Conservation (phyloP, 1,140 invertebrate genomes). For the Anastrepha ludens region DNA sequence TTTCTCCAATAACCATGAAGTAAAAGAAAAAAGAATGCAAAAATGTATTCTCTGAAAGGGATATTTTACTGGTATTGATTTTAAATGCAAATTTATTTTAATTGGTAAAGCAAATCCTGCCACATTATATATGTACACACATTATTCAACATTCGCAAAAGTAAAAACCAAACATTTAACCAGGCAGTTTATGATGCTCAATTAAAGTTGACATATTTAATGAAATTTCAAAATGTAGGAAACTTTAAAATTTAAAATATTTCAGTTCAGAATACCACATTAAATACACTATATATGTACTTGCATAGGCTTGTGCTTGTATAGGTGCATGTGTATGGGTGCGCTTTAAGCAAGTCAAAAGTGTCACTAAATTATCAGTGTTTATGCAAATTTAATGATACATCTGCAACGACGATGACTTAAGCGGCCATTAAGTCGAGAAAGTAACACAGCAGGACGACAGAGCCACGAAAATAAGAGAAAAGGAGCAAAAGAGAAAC, state of each 20-base stretch:
- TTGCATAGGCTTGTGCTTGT: not conserved
- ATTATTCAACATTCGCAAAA: no score
- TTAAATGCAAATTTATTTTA: no score
- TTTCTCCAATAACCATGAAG: no score
- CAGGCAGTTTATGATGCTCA: not conserved
- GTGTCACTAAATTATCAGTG: slow-evolving; percentile 37
- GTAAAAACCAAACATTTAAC: not conserved
- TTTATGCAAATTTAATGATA: slow-evolving; percentile 48
- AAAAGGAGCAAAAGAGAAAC: not conserved
- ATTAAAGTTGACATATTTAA: not conserved
- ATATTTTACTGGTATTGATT: no score
- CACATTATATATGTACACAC: no score
- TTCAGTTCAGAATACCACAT: not conserved
- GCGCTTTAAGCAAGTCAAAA: slow-evolving; percentile 17
- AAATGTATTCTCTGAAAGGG: no score
- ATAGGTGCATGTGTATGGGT: not conserved
- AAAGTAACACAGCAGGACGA: not conserved
- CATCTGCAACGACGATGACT: not conserved
- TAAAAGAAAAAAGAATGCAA: no score
- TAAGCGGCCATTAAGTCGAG: slow-evolving; percentile 37
- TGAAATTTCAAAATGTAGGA: not conserved
- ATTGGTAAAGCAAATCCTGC: no score
- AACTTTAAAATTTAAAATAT: slow-evolving; percentile 18
- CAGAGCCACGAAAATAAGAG: not conserved
- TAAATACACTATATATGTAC: not conserved